Conservation (phyloP, 2,888 invertebrate species). For the Epirrhoe alternata region DNA sequence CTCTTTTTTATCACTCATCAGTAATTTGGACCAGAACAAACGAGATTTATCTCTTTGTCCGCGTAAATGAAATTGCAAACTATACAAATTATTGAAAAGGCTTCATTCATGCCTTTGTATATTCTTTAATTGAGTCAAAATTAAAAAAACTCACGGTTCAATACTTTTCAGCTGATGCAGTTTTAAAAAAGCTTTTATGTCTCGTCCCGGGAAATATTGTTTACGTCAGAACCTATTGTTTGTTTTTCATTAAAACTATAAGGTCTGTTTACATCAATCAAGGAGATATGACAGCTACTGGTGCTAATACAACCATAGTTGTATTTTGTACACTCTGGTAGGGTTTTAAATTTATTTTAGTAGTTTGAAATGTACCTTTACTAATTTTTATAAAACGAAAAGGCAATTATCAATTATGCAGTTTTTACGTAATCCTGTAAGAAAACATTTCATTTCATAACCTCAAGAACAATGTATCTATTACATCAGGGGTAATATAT, state of each 20-base stretch:
- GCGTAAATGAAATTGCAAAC: no score
- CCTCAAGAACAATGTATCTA: no score
- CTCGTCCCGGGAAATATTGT: constrained; percentile 10
- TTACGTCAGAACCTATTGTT: constrained; percentile 16
- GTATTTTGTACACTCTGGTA: background rate
- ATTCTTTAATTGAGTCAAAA: background rate
- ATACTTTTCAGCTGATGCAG: background rate
- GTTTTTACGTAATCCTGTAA: no score
- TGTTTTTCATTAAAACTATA: constrained; percentile 28
- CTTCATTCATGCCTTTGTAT: background rate
- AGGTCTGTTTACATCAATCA: background rate
- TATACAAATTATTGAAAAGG: no score
- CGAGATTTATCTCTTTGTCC: no score
- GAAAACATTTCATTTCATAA: no score
- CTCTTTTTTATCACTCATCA: no score
- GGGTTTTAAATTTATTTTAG: background rate
- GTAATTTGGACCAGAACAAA: no score
- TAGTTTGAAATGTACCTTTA: background rate
- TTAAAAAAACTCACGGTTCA: background rate
- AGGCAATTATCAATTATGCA: no score
- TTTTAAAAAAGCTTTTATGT: constrained; percentile 4
- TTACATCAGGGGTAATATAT: no score
- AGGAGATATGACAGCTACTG: background rate
- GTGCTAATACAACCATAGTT: background rate
- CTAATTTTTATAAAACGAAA: no score